Percentiles rank a stretch among this genome's conserved stretches.
These are phyloP conservation scores for Notolabrus celidotus DNA, from an alignment of 2,797 vertebrate genomes.

Conservation along the genomic window DNA sequence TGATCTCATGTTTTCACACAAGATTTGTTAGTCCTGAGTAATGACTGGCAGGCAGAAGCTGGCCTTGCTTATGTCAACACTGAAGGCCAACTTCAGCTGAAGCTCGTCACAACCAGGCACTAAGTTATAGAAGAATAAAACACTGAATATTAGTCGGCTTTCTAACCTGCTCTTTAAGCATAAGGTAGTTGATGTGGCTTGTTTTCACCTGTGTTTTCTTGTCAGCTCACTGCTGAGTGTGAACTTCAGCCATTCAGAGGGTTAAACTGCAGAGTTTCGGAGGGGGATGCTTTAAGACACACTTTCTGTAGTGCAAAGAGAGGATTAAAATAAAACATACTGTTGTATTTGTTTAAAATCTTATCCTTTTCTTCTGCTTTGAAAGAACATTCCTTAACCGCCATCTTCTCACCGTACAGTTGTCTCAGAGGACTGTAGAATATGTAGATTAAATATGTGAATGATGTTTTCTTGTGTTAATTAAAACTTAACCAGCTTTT, in stretches of 20 bases:
- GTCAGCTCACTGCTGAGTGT: slow-evolving; percentile 3
- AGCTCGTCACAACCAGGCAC: slow-evolving; percentile 33
- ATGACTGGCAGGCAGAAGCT: slow-evolving; percentile 28
- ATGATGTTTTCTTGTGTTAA: slow-evolving; percentile 10
- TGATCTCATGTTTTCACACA: slow-evolving; percentile 24
- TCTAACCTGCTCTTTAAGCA: slow-evolving; percentile 21
- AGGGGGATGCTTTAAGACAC: slow-evolving; percentile 57
- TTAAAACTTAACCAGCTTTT: slow-evolving; percentile 16
- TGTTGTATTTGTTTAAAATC: slow-evolving; percentile 1
- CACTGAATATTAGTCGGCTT: slow-evolving; percentile 31
- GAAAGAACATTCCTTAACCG: slow-evolving; percentile 29
- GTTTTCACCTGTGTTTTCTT: slow-evolving; percentile 19
- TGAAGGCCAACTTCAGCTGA: slow-evolving; percentile 31
- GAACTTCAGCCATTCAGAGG: slow-evolving; percentile 22
- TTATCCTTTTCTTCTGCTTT: slow-evolving; percentile 14
- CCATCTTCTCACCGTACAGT: slow-evolving; percentile 2
- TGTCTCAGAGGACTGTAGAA: slow-evolving; percentile 29
- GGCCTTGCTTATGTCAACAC: slow-evolving; percentile 1
- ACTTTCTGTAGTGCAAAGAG: slow-evolving; percentile 42
- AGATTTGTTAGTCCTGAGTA: slow-evolving; percentile 9
- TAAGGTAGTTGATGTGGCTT: slow-evolving; percentile 20
- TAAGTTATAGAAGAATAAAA: slow-evolving; percentile 33
- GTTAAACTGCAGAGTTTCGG: slow-evolving; percentile 19
- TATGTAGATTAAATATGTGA: slow-evolving; percentile 12
- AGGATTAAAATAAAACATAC: slow-evolving; percentile 4